Evolutionary conservation across 2,113 vertebrate species (phyloP).

Genomic region (Nymphicus hollandicus): DNA sequence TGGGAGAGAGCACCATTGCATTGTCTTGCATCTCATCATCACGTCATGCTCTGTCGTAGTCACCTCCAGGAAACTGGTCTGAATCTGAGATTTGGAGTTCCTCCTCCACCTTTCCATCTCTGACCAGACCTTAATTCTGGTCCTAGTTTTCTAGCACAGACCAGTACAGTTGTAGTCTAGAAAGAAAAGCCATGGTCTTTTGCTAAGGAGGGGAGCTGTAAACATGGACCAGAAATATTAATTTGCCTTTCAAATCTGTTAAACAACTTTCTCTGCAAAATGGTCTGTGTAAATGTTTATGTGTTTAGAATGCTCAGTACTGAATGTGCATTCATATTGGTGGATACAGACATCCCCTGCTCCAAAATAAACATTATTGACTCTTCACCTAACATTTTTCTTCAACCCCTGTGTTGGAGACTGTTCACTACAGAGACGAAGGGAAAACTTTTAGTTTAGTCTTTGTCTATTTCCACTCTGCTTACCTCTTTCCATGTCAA

Average conservation of each 20-base stretch:
- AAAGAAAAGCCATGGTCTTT: not conserved
- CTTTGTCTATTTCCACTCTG: not conserved
- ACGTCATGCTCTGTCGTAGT: not conserved
- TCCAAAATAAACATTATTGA: not conserved
- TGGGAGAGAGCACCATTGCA: not conserved
- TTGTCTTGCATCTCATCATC: not conserved
- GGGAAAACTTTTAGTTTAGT: not conserved
- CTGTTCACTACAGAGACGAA: not conserved
- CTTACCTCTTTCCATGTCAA: not conserved
- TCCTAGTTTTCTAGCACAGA: not conserved
- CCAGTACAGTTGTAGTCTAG: not conserved
- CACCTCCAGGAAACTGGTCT: not conserved
- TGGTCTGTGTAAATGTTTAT: not conserved
- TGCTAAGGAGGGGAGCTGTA: not conserved
- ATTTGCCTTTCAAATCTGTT: not conserved
- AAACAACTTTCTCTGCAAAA: not conserved
- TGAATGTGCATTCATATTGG: not conserved
- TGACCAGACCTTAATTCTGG: not conserved
- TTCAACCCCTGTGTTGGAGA: not conserved
- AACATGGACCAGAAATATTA: not conserved
- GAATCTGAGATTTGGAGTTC: not conserved
- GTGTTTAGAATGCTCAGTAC: not conserved
- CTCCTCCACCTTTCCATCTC: not conserved
- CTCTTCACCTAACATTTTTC: not conserved
- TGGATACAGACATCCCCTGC: not conserved